Percentiles rank a stretch among this genome's conserved stretches.
Evolutionary conservation across 2,888 invertebrate genomes (phyloP).

Genomic region (Cryptocephalus primarius): DNA sequence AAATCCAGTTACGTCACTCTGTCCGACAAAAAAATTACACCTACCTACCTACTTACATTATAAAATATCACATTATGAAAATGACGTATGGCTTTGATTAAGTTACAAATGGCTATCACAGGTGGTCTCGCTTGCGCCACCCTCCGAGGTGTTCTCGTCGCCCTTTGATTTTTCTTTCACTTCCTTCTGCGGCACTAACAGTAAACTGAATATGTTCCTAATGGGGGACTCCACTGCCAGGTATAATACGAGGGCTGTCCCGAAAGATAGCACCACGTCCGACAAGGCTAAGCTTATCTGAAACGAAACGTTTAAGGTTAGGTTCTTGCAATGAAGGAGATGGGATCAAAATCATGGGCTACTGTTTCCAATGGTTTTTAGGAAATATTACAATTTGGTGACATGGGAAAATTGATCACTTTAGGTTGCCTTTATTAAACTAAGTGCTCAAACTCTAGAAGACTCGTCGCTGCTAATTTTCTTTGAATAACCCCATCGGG

Average conservation of each 20-base stretch:
- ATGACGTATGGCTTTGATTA: not conserved
- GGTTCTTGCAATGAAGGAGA: too few relatives aligned
- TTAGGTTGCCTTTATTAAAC: too few relatives aligned
- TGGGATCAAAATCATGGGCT: too few relatives aligned
- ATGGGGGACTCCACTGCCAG: constrained; percentile 45
- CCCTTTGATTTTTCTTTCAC: constrained; percentile 6
- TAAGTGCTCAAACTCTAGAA: too few relatives aligned
- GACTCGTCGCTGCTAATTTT: too few relatives aligned
- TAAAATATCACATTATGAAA: not conserved
- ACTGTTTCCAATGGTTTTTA: too few relatives aligned
- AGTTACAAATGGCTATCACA: constrained; percentile 24
- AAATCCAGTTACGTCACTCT: too few relatives aligned
- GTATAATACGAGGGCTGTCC: constrained; percentile 40
- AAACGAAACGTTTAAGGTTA: constrained; percentile 7
- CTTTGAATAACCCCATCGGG: too few relatives aligned
- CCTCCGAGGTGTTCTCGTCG: constrained; percentile 7
- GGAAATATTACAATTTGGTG: too few relatives aligned
- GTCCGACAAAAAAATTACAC: too few relatives aligned
- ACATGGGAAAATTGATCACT: too few relatives aligned
- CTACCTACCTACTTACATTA: not conserved
- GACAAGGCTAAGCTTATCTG: constrained; percentile 40
- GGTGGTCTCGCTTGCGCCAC: constrained; percentile 17
- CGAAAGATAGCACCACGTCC: constrained; percentile 39
- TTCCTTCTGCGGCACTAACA: constrained; percentile 18
- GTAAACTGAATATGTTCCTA: constrained; percentile 37